Evolutionary conservation across 2,113 vertebrate species (phyloP), one percentile per base, ranked within the genome.

Genomic region (Lepus europaeus): DNA sequence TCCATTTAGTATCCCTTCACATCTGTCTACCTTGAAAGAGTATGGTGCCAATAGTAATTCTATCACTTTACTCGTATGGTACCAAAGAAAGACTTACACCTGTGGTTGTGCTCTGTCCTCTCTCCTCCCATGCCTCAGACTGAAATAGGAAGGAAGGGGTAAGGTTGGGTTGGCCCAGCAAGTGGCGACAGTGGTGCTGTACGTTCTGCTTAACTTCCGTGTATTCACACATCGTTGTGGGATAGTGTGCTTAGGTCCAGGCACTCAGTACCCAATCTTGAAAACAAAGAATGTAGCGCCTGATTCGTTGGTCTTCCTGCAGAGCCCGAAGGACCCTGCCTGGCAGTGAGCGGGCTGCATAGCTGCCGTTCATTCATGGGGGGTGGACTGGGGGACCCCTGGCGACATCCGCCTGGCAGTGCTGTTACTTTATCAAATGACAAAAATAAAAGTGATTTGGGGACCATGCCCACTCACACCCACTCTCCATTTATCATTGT

Each of bases 111-210:
- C 6, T 89, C 96, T 94, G 89, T 69, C 81, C 95, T n/a, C 8
- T 84, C 3, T 77, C 36, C 25, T 90, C 69, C 49, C 64, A 1
- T 25, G 73, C 31, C 49, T 95, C 49, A 27, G 33, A 22, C 31
- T 90, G 49, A 96, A 97, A 96, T 20, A 92, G 51, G 64, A 88
- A 20, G 78, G 77, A 94, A 72, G 94, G 22, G 25, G 49, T 90
- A 90, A 53, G 69, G 13, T 49, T 89, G 64, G 11, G 19, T 84
- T 83, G 61, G 25, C 6, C 0, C 56, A 90, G 53, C 66, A 9
- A 19, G 22, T 73, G 36, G 16, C 94, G n/a, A 72, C 61, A 56
- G 53, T 4, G 22, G 53, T 68, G 27, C 56, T 79, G 45, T 77
- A 33, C 53, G 7, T n/a, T 97, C 20, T 76, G 86, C 61, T 88